Conservation (phyloP, 2,888 invertebrate genomes). For the Conchocele bisecta region DNA sequence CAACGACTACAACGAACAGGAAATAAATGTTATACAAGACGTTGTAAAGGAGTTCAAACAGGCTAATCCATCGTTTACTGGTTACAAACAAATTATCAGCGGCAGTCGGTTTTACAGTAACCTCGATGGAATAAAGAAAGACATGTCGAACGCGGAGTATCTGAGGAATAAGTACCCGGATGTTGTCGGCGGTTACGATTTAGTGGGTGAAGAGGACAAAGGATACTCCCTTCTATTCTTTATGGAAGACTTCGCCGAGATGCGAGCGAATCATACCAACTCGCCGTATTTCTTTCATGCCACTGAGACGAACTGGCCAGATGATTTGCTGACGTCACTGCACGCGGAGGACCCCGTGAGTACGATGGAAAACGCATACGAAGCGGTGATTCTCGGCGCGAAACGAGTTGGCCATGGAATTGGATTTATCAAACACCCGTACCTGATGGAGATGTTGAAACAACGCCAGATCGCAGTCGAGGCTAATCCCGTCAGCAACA, state of each 20-base stretch:
- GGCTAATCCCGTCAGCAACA: slow-evolving; percentile 53
- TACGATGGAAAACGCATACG: slow-evolving; percentile 45
- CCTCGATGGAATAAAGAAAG: background rate
- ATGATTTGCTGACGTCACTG: slow-evolving; percentile 45
- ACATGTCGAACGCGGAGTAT: slow-evolving; percentile 19
- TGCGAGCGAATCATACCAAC: background rate
- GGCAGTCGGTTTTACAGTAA: slow-evolving; percentile 14
- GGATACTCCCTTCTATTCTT: slow-evolving; percentile 52
- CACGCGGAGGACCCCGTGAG: slow-evolving; percentile 41
- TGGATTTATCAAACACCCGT: slow-evolving; percentile 50
- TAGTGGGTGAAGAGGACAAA: slow-evolving; percentile 46
- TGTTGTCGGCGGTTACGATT: slow-evolving; percentile 46
- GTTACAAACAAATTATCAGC: slow-evolving; percentile 43
- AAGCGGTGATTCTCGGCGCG: slow-evolving; percentile 46
- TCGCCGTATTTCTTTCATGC: slow-evolving; percentile 51
- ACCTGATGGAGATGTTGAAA: slow-evolving; percentile 46
- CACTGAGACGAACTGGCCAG: slow-evolving; percentile 57
- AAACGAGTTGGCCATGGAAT: slow-evolving; percentile 56
- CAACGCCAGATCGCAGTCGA: slow-evolving; percentile 43
- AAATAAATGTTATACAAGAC: slow-evolving; percentile 13
- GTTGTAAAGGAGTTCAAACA: slow-evolving; percentile 23
- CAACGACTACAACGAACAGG: slow-evolving; percentile 31
- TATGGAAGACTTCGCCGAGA: slow-evolving; percentile 39
- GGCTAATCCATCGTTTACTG: slow-evolving; percentile 46
- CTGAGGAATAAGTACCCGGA: slow-evolving; percentile 36